Base-by-base conservation (phyloP, 2,797 vertebrate genomes). In the Gambusia yucatana region DNA sequence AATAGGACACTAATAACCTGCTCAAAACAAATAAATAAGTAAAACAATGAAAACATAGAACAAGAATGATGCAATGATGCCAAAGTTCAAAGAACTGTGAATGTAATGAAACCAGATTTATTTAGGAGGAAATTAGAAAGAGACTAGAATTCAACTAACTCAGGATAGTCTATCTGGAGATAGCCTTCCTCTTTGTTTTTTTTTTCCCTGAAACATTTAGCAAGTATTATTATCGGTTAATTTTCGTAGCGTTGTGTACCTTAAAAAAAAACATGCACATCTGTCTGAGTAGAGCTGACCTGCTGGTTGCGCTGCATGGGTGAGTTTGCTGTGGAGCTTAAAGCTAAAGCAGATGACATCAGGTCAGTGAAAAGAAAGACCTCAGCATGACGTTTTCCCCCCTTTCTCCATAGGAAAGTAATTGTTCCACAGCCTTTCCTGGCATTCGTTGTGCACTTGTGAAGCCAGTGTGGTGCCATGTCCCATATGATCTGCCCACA, bases 401-500 rank as follows among this genome's bases (percentile, higher is more conserved):
- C 43, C 17, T 33, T 28, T 33, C 72, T 6, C 69, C 69, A 72
- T 13, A 39, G 52, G 84, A 65, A 81, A 74, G 81, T 50, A 74
- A 72, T 78, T 73, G 46, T 76, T 79, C 11, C 33, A 47, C 52
- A 63, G 65, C 61, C 63, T 79, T 85, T 82, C 80, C 76, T 75
- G 73, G 10, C 2, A 16, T 71, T 77, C 57, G 44, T 59, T 36
- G 25, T 43, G n/a, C 75, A 84, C 52, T 79, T 41, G 70, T 73
- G 41, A 77, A 69, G 80, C 70, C 82, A 82, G 85, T 78, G 57
- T 82, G 82, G 73, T 65, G 79, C 82, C 67, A 48, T 79, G 80
- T 83, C 48, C 72, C 73, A 77, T 81, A 85, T 87, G 75, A 80
- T 83, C 77, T 77, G 72, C 78, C 77, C 78, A 48, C 77, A 82